These are phyloP conservation scores for Drosophila kepulauana DNA, from an alignment of 1,140 invertebrate species.

Conservation along the genomic window DNA sequence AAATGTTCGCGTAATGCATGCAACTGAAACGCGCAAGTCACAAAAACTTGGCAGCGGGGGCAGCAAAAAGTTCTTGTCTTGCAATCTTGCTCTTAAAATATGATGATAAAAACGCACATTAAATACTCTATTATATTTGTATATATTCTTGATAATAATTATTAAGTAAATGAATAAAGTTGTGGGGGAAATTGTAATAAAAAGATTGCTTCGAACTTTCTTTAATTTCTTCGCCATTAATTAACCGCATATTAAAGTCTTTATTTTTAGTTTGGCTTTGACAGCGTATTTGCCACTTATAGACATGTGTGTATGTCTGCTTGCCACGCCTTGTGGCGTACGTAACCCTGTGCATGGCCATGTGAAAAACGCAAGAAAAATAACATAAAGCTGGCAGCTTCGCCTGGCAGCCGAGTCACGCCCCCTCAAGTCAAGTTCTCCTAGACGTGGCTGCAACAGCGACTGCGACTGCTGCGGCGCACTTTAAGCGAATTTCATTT, in stretches of 20 bases:
- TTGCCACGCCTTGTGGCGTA: conserved; percentile 15
- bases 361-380: conserved; percentile 23
- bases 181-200: background rate
- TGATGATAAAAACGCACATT: background rate
- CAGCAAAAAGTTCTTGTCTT: background rate
- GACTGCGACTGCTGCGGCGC: conserved; percentile 56
- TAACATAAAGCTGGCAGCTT: conserved; percentile 22
- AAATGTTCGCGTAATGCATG: conserved; percentile 39
- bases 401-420: conserved; percentile 46
- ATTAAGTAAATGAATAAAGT: too few species aligned
- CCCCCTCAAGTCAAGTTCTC: conserved; percentile 74
- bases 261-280: background rate
- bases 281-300: conserved; percentile 32
- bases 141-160: too few species aligned
- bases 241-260: conserved; percentile 5
- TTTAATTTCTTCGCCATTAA: background rate
- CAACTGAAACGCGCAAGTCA: conserved; percentile 37
- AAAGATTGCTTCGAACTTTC: background rate
- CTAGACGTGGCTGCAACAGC: conserved; percentile 43
- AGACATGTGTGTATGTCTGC: conserved; percentile 15
- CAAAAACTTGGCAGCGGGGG: conserved; percentile 5
- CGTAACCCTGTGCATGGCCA: conserved; percentile 15
- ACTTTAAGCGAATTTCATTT: conserved; percentile 83
- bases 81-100: background rate
- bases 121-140: conserved; percentile 16